Evolutionary conservation across 1,140 invertebrate genomes (phyloP), one percentile per base, ranked within the genome.

Genomic region (Drosophila insularis): DNA sequence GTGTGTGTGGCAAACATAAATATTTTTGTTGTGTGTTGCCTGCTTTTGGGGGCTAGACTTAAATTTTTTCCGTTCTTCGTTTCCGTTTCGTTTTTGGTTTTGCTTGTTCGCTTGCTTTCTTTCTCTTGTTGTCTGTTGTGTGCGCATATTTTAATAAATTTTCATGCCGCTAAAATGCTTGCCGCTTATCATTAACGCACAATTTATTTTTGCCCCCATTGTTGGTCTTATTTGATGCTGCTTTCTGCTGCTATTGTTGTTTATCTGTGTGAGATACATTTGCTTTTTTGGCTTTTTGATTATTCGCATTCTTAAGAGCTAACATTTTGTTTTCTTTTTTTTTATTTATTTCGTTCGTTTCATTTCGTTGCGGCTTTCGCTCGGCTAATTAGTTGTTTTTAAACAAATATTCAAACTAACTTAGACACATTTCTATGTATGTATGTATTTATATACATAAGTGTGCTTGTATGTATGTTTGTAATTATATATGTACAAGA

Each of bases 281-380:
- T 82, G 80, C 82, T 87, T 89, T 87, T 87, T 87, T 89, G 84
- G 84, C 84, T 87, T 87, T 85, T 87, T 87, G 84, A 87, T 87
- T 87, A 87, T 89, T 78, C 79, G 71, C 82, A 78, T 87, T 84
- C 71, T 89, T 50, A 50, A 3, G 76, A 86, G 79, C 75, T 86
- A 72, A 62, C 65, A 68, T 69, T 40, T 39, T 68, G 43, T 54
- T 46, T 62, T 39, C 2, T 4, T 58, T 74, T 40, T 63, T 60
- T 11, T 1, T 32, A 59, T 64, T 53, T 63, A 58, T n/a, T 17
- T 66, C 60, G 31, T 21, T 60, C 43, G n/a, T 53, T 27, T 59
- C n/a, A 31, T 68, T 68, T 76, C 61, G 68, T 54, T 67, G 14
- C 17, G 59, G 71, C 32, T 78, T 68, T 75, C 65, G 71, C 72